Base-by-base conservation (phyloP, 2,888 invertebrate species). In the Smittia aterrima region DNA sequence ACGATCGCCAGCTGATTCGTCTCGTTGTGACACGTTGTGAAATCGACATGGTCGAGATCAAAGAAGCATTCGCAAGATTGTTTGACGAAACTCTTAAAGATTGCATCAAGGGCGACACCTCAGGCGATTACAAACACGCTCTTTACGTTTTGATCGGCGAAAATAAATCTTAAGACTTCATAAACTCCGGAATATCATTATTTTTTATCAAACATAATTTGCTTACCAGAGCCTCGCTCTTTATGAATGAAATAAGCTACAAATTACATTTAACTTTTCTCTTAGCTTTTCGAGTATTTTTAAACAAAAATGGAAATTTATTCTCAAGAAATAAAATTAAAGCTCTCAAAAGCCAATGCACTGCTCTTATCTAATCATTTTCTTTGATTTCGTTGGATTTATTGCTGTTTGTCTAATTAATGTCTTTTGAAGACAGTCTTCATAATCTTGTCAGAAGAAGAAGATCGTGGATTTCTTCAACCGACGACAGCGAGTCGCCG, bases 71-170 rank as follows among this genome's bases (percentile, higher is more conserved):
- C 83, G 86, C 88, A 78, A 85, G 85, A 53, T 85, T 89, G 79
- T 94, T 90, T 82, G 90, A 90, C 38, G 90, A 92, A 82, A 84
- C 90, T 9, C 84, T 95, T 77, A 91, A 90, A 81, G 25, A 22
- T 18, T 62, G 38, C 62, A 74, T 74, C 1, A 32, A 40, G 18
- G 72, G 72, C 7, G 72, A 72, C 20, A 72, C 72, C 1, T 92
- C 92, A 67, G 95, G 95, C 32, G 90, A 94, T 81, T 95, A 94
- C 85, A 93, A 92, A 82, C 92, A 92, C 80, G 90, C 91, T 77
- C 84, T 95, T 41, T 84, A 93, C 66, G 92, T 91, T 53, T 83
- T 93, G 0, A 85, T 92, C 75, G 88, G 87, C 7, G 83, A 83
- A 77, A 79, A 74, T 3, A 62, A 32, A 3, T 72, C 72, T 64